Evolutionary conservation across 2,888 invertebrate genomes (phyloP).

Genomic region (Drosophila rubida): DNA sequence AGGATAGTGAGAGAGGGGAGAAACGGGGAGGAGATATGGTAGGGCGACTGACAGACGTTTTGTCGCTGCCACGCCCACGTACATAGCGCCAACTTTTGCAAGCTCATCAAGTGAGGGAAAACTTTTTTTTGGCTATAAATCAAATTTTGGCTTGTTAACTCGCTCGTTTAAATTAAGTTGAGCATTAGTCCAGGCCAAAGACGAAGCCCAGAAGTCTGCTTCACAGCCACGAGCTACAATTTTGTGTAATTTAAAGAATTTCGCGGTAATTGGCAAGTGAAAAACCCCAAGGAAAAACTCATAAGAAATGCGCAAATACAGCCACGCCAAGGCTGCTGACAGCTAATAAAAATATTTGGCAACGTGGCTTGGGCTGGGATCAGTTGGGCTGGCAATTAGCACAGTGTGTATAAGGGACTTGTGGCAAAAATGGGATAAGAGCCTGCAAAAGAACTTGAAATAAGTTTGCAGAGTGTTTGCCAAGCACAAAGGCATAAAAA

Average conservation of each 20-base stretch:
- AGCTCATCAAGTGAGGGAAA: conserved; percentile 50
- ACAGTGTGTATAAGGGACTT: conserved; percentile 9
- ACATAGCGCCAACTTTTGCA: conserved; percentile 30
- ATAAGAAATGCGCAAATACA: conserved; percentile 14
- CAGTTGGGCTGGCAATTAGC: conserved; percentile 45
- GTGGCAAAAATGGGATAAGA: neutral
- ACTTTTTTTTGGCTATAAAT: conserved; percentile 63
- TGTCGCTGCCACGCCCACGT: conserved; percentile 23
- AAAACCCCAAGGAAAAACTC: conserved; percentile 1
- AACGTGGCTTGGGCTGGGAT: conserved; percentile 12
- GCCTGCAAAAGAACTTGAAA: conserved; percentile 1
- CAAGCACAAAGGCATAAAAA: conserved; percentile 14
- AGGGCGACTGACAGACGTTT: conserved; percentile 50
- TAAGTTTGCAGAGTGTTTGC: conserved; percentile 9
- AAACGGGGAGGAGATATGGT: neutral
- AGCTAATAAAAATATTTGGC: conserved; percentile 66
- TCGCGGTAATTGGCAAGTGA: conserved; percentile 8
- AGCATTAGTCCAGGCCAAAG: conserved; percentile 48
- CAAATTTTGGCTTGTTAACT: conserved; percentile 76
- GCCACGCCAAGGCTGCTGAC: conserved; percentile 32
- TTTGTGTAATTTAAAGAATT: conserved; percentile 58
- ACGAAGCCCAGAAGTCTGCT: conserved; percentile 3
- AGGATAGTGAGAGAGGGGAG: neutral
- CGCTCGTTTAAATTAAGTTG: conserved; percentile 71
- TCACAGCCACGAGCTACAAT: conserved; percentile 33